phyloP scores from a whole-genome alignment of 2,888 invertebrate species.

The Eupithecia centaureata region DNA sequence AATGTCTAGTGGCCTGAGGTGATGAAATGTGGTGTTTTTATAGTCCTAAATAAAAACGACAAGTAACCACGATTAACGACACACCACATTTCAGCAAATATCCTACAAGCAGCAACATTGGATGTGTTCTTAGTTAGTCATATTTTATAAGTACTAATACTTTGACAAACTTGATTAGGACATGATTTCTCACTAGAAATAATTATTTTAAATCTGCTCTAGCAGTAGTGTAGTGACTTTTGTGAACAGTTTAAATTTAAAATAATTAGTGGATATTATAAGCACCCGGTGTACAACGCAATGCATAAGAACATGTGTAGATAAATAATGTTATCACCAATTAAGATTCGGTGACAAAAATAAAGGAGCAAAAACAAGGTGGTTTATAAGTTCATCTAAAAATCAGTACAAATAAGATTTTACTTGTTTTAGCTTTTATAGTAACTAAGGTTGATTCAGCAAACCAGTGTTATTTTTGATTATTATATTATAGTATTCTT shows the following conservation, averaged over 20 bases:
- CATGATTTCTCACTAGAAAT: neutral
- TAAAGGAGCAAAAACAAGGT: constrained; percentile 25
- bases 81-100: neutral
- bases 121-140: neutral
- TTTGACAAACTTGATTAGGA: neutral
- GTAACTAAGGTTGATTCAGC: constrained; percentile 17
- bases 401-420: constrained; percentile 1
- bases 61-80: neutral
- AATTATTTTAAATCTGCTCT: neutral
- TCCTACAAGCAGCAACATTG: neutral
- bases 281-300: constrained; percentile 1
- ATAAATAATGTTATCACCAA: constrained; percentile 20
- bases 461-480: constrained; percentile 2
- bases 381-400: neutral
- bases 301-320: constrained; percentile 14
- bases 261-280: constrained; percentile 10
- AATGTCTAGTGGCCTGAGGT: neutral
- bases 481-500: neutral
- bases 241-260: neutral
- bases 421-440: constrained; percentile 21
- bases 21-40: neutral
- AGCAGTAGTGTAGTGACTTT: constrained; percentile 4
- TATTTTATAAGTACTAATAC: constrained; percentile 1
- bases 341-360: constrained; percentile 24
- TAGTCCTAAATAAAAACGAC: neutral